phyloP scores from a whole-genome alignment of 2,888 invertebrate genomes.

The Pyralis farinalis region DNA sequence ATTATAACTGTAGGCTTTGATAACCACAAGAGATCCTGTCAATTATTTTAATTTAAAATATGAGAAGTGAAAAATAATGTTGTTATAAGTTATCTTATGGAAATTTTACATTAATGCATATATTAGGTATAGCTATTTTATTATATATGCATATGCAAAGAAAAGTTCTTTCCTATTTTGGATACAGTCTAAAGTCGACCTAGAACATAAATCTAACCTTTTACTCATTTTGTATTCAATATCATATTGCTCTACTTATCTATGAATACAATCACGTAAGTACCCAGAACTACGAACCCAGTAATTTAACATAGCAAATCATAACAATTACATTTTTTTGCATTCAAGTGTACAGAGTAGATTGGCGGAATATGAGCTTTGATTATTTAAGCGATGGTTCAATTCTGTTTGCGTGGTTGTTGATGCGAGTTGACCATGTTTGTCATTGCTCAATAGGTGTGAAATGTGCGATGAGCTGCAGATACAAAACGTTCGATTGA shows the following conservation, averaged over 20 bases:
- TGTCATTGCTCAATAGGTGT: constrained; percentile 55
- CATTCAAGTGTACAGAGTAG: background rate
- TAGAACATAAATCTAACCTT: constrained; percentile 3
- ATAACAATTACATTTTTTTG: constrained; percentile 24
- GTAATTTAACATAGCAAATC: constrained; percentile 34
- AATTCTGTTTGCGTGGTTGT: constrained; percentile 19
- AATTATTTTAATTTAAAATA: no score
- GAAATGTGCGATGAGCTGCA: constrained; percentile 51
- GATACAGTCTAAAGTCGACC: no score
- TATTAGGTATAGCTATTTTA: no score
- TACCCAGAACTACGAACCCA: constrained; percentile 24
- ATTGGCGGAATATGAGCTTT: constrained; percentile 20
- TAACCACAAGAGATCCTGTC: no score
- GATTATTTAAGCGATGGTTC: constrained; percentile 18
- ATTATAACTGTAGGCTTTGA: no score
- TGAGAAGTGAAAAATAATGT: no score
- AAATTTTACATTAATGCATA: no score
- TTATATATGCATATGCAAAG: no score
- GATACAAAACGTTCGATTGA: constrained; percentile 42
- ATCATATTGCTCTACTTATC: constrained; percentile 17
- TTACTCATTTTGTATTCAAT: constrained; percentile 6
- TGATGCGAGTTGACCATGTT: constrained; percentile 29
- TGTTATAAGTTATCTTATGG: no score
- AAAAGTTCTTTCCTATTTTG: no score
- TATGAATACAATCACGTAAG: constrained; percentile 21